Evolutionary conservation across 2,888 invertebrate species (phyloP).

Genomic region (Leptopilina syphax): DNA sequence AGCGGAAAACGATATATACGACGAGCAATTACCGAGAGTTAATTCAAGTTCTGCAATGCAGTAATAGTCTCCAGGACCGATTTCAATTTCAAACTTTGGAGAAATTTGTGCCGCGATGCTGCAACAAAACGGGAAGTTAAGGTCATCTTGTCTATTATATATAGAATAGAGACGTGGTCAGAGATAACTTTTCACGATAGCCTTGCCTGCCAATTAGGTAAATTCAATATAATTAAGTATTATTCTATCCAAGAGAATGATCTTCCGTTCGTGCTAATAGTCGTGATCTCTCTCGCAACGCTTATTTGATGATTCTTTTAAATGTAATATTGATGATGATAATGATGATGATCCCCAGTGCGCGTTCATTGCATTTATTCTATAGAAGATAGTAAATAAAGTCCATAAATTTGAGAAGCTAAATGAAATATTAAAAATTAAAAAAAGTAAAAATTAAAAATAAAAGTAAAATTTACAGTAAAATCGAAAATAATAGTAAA

Average conservation of each 20-base stretch:
- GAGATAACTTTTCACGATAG: slow-evolving; percentile 47
- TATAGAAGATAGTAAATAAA: no score
- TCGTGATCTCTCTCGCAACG: slow-evolving; percentile 45
- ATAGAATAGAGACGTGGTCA: slow-evolving; percentile 58
- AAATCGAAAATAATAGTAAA: no score
- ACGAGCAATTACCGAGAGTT: slow-evolving; percentile 54
- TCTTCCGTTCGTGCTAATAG: slow-evolving; percentile 45
- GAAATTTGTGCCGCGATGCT: slow-evolving; percentile 45
- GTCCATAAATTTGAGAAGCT: no score
- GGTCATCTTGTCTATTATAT: slow-evolving; percentile 25
- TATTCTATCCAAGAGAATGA: slow-evolving; percentile 55
- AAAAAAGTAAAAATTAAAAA: no score
- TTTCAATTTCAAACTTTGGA: slow-evolving; percentile 60
- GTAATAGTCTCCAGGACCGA: slow-evolving; percentile 49
- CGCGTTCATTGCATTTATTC: background rate
- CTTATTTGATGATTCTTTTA: background rate
- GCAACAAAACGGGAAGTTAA: slow-evolving; percentile 7
- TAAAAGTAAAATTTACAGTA: no score
- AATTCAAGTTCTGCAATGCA: slow-evolving; percentile 47
- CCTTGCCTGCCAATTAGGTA: slow-evolving; percentile 62
- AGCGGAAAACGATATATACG: slow-evolving; percentile 45
- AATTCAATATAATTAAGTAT: slow-evolving; percentile 69
- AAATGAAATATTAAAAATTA: no score
- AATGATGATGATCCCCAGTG: slow-evolving; percentile 1
- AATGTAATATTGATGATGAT: no score